A percentile compares a stretch with the other conserved stretches of the same genome.
Conservation (phyloP, 2,888 invertebrate genomes). For the Osedax frankpressi region DNA sequence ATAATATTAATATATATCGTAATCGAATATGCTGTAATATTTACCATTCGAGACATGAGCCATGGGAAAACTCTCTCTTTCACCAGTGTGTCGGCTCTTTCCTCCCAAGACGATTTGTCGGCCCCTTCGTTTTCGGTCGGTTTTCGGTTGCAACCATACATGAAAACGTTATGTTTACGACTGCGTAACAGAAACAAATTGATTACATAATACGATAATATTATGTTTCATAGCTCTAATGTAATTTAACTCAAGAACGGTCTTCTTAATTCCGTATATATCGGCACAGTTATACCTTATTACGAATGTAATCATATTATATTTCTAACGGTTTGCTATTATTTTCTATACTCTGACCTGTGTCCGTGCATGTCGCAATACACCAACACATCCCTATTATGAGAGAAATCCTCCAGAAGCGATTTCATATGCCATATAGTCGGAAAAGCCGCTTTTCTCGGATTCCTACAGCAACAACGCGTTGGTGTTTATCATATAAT, state of each 20-base stretch:
- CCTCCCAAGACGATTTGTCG: constrained; percentile 28
- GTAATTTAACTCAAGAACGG: too few relatives aligned
- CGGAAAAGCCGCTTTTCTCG: constrained; percentile 40
- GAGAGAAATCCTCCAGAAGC: constrained; percentile 35
- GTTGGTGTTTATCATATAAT: too few relatives aligned
- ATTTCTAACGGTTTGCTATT: too few relatives aligned
- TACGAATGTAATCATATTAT: too few relatives aligned
- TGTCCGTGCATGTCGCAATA: constrained; percentile 47
- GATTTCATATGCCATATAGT: constrained; percentile 41
- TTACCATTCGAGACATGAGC: constrained; percentile 34
- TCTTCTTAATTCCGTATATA: too few relatives aligned
- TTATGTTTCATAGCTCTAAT: too few relatives aligned
- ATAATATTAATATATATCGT: too few relatives aligned
- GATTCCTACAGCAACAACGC: constrained; percentile 36
- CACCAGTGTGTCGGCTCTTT: constrained; percentile 33
- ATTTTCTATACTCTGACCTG: too few relatives aligned
- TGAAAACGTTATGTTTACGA: constrained; percentile 44
- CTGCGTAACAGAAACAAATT: too few relatives aligned
- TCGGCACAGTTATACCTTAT: too few relatives aligned
- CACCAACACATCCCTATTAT: constrained; percentile 33
- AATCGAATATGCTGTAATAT: too few relatives aligned
- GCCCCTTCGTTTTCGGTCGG: constrained; percentile 22
- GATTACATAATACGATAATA: too few relatives aligned
- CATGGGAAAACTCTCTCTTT: constrained; percentile 43
- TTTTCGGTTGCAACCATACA: constrained; percentile 44